Evolutionary conservation across 2,797 vertebrate genomes (phyloP), one percentile per base, ranked within the genome.

Genomic region (Mallotus villosus): DNA sequence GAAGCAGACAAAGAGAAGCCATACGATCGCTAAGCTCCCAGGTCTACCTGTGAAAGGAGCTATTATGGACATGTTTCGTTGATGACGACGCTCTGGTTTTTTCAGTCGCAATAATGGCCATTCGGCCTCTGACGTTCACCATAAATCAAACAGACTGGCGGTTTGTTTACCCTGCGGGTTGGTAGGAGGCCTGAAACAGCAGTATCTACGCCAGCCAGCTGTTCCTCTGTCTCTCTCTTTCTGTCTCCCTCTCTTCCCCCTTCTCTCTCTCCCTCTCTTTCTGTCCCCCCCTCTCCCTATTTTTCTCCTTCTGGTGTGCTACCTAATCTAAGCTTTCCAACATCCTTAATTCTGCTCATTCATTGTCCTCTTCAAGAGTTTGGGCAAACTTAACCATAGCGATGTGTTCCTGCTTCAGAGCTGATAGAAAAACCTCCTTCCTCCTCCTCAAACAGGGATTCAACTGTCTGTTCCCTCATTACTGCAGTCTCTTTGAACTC

Each of bases 181-280:
- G 83, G 71, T 71, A 77, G 71, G 86, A 85, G 86, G 85, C 82
- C 90, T 88, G 87, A 88, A 87, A 73, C 89, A 82, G 87, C 90
- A 86, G 87, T 94, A 93, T 94, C 93, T 92, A 77, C 84, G 78
- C 78, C 70, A 27, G 81, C 84, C 93, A 93, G 92, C 90, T 93
- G 92, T 87, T 89, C 88, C 19, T 46, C 41, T 11, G 1, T 2
- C 41, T 46, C 41, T 46, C 41, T 46, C 37, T 34, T 34, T 34
- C 32, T 34, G 32, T 58, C 55, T 21, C 21, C 11, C 55, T 22
- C n/a, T 9, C n/a, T 11, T 21, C 14, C 55, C 32, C 7, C 7
- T 8, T 58, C n/a, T 58, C n/a, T 58, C 55, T 24, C 22, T 0
- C 84, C 21, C 24, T 72, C 70, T 17, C 7, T 8, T 5, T 53